Evolutionary conservation across 2,888 invertebrate species (phyloP), one percentile per base, ranked within the genome.

Genomic region (Cantharis rufa): DNA sequence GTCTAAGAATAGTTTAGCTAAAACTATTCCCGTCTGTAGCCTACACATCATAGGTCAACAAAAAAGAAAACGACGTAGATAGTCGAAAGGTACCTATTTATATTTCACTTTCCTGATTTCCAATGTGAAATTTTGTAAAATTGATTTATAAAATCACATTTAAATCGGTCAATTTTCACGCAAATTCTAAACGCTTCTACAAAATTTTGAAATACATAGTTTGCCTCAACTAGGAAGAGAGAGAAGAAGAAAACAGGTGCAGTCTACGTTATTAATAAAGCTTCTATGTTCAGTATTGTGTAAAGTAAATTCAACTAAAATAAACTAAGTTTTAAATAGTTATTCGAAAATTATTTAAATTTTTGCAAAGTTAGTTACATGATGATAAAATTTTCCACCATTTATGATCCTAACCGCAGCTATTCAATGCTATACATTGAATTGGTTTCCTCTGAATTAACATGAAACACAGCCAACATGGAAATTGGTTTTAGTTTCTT

Each of bases 1-100:
- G 28, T 68, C 83, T 83, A 83, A 83, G 79, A 82, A 82, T 83
- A 83, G 83, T 81, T 82, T 82, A 83, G 83, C 83, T 83, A 82
- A 83, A 83, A 83, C 82, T 81, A 81, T 81, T 81, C 80, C 77
- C 76, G 81, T 82, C 82, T 81, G 64, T 66, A 80, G 80, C 80
- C 81, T 81, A 80, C 80, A 82, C 82, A 80, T 77, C 82, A 81
- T 83, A 83, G 83, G 82, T 83, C 83, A 83, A 83, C 81, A 79
- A 80, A 81, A 80, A 81, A 81, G 82, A 81, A 82, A 80, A 81
- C 79, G 72, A 74, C 72, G 75, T 75, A 75, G 80, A 77, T 75
- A 80, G 78, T 77, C 69, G 64, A 66, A 66, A 66, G 64, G 64
- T 21, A 16, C 18, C 64, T 66, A 66, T 66, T 66, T 66, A 66